Evolutionary conservation across 1,140 invertebrate genomes (phyloP).

Genomic region (Musca vetustissima): DNA sequence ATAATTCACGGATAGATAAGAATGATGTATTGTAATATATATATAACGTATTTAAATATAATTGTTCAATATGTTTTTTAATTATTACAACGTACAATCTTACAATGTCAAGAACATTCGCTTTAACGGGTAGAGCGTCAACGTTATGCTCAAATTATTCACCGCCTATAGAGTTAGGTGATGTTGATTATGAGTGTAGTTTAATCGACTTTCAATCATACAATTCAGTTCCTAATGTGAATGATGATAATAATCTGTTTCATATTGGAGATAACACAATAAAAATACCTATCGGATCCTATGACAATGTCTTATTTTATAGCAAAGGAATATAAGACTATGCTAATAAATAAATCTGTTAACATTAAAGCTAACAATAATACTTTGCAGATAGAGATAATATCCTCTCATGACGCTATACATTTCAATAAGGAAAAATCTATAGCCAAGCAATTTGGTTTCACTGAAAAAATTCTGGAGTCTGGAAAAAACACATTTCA

Average conservation of each 20-base stretch:
- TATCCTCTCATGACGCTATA: not conserved
- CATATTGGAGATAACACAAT: slow-evolving; percentile 42
- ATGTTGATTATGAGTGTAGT: slow-evolving; percentile 37
- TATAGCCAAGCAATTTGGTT: slow-evolving; percentile 33
- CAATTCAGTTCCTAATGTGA: slow-evolving; percentile 50
- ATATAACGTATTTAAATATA: too few relatives aligned
- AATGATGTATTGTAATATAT: not conserved
- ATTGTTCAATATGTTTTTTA: too few relatives aligned
- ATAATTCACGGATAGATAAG: slow-evolving; percentile 45
- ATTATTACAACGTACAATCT: not conserved
- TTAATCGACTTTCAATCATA: slow-evolving; percentile 47
- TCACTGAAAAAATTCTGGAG: slow-evolving; percentile 28
- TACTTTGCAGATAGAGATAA: slow-evolving; percentile 15
- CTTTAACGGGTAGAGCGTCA: slow-evolving; percentile 31
- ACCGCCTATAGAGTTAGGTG: slow-evolving; percentile 33
- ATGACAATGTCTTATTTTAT: slow-evolving; percentile 42
- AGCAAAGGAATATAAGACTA: not conserved
- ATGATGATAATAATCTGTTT: slow-evolving; percentile 46
- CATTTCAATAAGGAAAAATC: slow-evolving; percentile 28
- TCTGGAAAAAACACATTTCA: slow-evolving; percentile 29
- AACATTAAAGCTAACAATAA: slow-evolving; percentile 12
- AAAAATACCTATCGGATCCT: slow-evolving; percentile 44
- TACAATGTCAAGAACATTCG: slow-evolving; percentile 37
- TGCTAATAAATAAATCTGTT: slow-evolving; percentile 3
- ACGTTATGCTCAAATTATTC: slow-evolving; percentile 32